A percentile compares a stretch with the other conserved stretches of the same genome.
Conservation (phyloP, 2,113 vertebrate species). For the Aegotheles bennettii region DNA sequence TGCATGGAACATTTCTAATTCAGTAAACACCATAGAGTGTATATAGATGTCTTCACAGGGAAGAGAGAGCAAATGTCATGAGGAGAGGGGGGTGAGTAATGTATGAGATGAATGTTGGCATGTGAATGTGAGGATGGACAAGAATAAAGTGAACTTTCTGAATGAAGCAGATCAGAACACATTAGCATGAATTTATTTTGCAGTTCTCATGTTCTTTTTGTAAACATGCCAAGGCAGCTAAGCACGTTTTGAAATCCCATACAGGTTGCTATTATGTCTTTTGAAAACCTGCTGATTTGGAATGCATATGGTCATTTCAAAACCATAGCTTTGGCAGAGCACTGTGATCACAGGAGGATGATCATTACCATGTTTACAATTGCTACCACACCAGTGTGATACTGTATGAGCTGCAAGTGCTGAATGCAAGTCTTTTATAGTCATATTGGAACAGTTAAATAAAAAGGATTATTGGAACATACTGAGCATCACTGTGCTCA, state of each 20-base stretch:
- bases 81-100: background rate
- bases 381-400: background rate
- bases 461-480: background rate
- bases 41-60: too few species aligned
- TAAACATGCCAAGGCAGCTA: background rate
- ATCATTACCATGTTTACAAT: background rate
- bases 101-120: too few species aligned
- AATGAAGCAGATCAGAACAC: background rate
- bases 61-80: background rate
- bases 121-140: background rate
- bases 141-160: background rate
- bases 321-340: background rate
- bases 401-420: background rate
- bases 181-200: background rate
- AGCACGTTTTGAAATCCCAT: rapidly evolving
- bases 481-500: background rate
- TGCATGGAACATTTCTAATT: background rate
- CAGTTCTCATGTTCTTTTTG: background rate
- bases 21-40: rapidly evolving
- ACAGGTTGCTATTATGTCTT: background rate
- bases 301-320: background rate
- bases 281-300: background rate
- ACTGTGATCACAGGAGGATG: background rate
- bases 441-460: background rate
- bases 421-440: background rate